Percentiles rank a stretch among this genome's conserved stretches.
Conservation (phyloP, 1,140 invertebrate species). For the Diorhabda carinulata region DNA sequence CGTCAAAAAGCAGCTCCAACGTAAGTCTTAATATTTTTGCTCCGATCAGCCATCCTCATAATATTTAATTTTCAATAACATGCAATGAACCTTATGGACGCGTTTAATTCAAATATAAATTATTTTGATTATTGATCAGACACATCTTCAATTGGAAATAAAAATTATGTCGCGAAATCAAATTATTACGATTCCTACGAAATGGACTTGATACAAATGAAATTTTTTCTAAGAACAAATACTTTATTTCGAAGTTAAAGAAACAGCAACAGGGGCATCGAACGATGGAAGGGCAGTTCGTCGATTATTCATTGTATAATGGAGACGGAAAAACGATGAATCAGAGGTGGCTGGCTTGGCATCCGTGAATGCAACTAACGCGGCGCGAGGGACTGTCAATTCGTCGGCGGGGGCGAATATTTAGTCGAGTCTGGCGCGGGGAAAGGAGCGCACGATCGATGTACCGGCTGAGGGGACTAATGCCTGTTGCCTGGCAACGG, state of each 20-base stretch:
- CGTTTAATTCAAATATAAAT: too few species aligned
- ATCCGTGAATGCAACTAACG: constrained; percentile 1
- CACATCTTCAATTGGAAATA: too few species aligned
- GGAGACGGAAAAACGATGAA: constrained; percentile 26
- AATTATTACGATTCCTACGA: too few species aligned
- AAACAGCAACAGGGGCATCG: constrained; percentile 21
- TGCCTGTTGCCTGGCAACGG: constrained; percentile 41
- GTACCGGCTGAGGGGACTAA: constrained; percentile 42
- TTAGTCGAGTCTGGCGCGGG: constrained; percentile 37
- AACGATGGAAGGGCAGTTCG: constrained; percentile 25
- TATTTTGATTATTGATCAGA: too few species aligned
- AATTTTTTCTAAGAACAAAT: background rate
- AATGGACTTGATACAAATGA: too few species aligned
- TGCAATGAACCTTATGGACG: too few species aligned
- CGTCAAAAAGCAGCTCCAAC: too few species aligned
- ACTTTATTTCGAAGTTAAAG: background rate
- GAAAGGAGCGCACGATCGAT: constrained; percentile 42
- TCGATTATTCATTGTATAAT: constrained; percentile 24
- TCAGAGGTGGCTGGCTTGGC: constrained; percentile 25
- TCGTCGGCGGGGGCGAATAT: constrained; percentile 34
- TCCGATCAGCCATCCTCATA: too few species aligned
- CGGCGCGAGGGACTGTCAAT: constrained; percentile 33
- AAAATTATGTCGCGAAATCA: too few species aligned
- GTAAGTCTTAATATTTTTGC: too few species aligned
- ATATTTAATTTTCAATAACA: too few species aligned